A percentile compares a stretch with the other conserved stretches of the same genome.
Conservation (phyloP, 2,888 invertebrate genomes). For the Scaptomyza cyrtandrae region DNA sequence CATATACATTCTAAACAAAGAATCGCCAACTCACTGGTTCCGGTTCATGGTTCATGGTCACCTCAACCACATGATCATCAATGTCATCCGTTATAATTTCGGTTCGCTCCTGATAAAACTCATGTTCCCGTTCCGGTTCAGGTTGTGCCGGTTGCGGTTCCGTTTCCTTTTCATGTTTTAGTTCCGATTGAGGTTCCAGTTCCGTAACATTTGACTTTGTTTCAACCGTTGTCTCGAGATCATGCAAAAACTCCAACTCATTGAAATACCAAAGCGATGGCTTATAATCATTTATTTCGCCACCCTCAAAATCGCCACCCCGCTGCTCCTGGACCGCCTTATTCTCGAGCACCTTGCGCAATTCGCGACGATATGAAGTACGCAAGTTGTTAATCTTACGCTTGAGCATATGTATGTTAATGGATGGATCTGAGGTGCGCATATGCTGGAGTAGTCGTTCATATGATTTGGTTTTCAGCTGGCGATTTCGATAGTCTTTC, state of each 20-base stretch:
- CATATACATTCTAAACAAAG: neutral
- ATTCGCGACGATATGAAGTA: constrained; percentile 66
- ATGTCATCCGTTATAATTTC: neutral
- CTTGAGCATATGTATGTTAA: constrained; percentile 60
- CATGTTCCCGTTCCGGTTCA: neutral
- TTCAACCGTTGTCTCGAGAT: too few relatives aligned
- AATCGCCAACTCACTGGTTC: constrained; percentile 18
- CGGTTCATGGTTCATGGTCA: constrained; percentile 5
- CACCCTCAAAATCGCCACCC: neutral
- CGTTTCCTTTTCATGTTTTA: neutral
- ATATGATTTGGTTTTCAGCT: constrained; percentile 47
- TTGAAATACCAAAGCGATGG: constrained; percentile 65
- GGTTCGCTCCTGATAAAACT: neutral
- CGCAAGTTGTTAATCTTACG: constrained; percentile 71
- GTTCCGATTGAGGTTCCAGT: neutral
- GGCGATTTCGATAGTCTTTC: constrained; percentile 55
- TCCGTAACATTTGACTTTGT: neutral
- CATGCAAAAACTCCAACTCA: constrained; percentile 63
- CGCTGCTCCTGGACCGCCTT: constrained; percentile 1
- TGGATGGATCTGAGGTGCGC: constrained; percentile 35
- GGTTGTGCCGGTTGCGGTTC: neutral
- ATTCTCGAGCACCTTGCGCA: constrained; percentile 58
- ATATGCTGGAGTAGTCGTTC: constrained; percentile 34
- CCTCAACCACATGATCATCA: constrained; percentile 15
- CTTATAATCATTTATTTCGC: constrained; percentile 38